Evolutionary conservation across 2,888 invertebrate genomes (phyloP).

Genomic region (Cheilosia scutellata): DNA sequence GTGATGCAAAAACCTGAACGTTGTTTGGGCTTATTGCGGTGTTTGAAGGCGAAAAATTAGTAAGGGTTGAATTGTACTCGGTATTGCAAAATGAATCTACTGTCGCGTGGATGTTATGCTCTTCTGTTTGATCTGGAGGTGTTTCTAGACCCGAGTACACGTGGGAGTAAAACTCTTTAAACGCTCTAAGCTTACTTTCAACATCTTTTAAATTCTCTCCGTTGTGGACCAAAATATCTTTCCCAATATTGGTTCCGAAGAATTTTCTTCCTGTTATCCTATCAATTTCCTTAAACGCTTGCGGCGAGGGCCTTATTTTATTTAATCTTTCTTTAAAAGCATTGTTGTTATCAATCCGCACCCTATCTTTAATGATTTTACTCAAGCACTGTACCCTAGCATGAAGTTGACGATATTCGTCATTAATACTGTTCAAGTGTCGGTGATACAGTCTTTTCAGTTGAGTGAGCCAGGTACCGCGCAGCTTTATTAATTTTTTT

Average conservation of each 20-base stretch:
- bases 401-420: conserved; percentile 11
- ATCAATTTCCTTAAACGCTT: conserved; percentile 29
- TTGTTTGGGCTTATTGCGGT: too few species aligned
- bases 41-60: too few species aligned
- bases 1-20: conserved; percentile 3
- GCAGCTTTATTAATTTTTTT: conserved; percentile 9
- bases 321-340: background rate
- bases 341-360: background rate
- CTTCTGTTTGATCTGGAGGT: background rate
- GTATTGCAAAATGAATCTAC: too few species aligned
- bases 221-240: background rate
- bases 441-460: conserved; percentile 11
- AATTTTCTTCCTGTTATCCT: conserved; percentile 26
- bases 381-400: conserved; percentile 14
- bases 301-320: conserved; percentile 15
- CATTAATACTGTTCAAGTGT: conserved; percentile 9
- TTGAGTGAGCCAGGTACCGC: background rate
- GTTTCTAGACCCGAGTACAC: background rate
- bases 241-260: background rate
- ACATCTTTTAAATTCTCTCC: background rate
- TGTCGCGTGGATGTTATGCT: too few species aligned
- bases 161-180: conserved; percentile 1
- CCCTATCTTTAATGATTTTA: background rate
- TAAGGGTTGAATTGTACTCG: too few species aligned
- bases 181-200: background rate